Base-by-base conservation (phyloP, 2,797 vertebrate species). In the Naso thynnoides region DNA sequence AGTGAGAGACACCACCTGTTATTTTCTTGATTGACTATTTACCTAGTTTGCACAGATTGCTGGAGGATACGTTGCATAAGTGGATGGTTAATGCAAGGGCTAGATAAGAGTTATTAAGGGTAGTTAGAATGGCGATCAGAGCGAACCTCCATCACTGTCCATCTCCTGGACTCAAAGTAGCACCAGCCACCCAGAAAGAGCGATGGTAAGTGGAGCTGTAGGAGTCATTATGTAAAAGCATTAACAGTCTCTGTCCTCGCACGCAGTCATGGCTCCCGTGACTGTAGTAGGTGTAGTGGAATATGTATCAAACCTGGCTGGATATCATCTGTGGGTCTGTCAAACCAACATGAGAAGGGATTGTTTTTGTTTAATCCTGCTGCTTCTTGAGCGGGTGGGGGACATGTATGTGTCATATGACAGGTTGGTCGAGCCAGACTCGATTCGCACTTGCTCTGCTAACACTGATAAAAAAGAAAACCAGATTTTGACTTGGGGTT, bases 181-280 rank as follows among this genome's bases (percentile, higher is more conserved):
- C 50, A 57, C 7, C 41, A 54, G 47, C 31, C 56, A 29, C 14
- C 41, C 39, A 18, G 63, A 31, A 38, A 50, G 67, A 64, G 49
- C 21, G 62, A 49, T 21, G 39, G 47, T 72, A 64, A 78, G 73
- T 69, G 54, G 66, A 72, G 79, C 53, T 82, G 73, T 70, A 76
- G 59, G 57, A 78, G 79, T 78, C 62, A 55, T 81, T 76, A 88
- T 63, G 67, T 84, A 85, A 86, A 82, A 19, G 50, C 67, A 66
- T 73, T 60, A 73, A 55, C 6, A 1, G 29, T 54, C 29, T 64
- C 27, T 45, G 58, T 73, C 47, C 41, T 71, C 58, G 54, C 60
- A 41, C 69, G 63, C 21, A 69, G 58, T 54, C 54, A 41, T 36
- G 44, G 79, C 48, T 62, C 41, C 42, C 66, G 55, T 50, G 21